Evolutionary conservation across 2,113 vertebrate genomes (phyloP).

Genomic region (Amia ocellicauda): DNA sequence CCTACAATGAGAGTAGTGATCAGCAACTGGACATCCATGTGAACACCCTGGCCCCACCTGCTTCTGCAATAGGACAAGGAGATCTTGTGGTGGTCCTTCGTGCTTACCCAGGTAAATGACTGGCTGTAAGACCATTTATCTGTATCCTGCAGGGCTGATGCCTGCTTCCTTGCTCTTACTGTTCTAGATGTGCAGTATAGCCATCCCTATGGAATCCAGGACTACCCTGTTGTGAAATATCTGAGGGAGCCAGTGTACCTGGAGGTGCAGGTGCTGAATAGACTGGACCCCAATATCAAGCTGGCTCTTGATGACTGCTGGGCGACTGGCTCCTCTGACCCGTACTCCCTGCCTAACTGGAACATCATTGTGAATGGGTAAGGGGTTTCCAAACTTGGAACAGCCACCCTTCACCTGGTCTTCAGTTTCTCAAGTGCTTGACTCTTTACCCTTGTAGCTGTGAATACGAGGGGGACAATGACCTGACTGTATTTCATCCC

Average conservation of each 20-base stretch:
- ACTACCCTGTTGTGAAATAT: slow-evolving; percentile 60
- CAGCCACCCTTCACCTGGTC: too few relatives aligned
- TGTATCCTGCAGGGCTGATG: too few relatives aligned
- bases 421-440: too few relatives aligned
- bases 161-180: too few relatives aligned
- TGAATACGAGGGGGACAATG: slow-evolving; percentile 55
- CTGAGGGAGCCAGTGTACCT: slow-evolving; percentile 63
- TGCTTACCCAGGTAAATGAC: slow-evolving; percentile 59
- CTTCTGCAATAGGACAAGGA: slow-evolving; percentile 41
- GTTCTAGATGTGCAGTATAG: slow-evolving; percentile 49
- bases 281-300: slow-evolving; percentile 60
- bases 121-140: too few relatives aligned
- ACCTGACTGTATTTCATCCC: slow-evolving; percentile 59
- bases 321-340: slow-evolving; percentile 49
- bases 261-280: slow-evolving; percentile 62
- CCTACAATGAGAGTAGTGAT: slow-evolving; percentile 37
- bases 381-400: too few relatives aligned
- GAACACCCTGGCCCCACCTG: slow-evolving; percentile 34
- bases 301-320: slow-evolving; percentile 68
- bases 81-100: slow-evolving; percentile 54
- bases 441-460: slow-evolving; percentile 49
- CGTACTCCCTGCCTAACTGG: slow-evolving; percentile 56
- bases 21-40: slow-evolving; percentile 36
- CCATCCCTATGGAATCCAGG: slow-evolving; percentile 39
- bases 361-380: slow-evolving; percentile 66